phyloP scores from a whole-genome alignment of 2,888 invertebrate genomes.

The Drosophila setosimentum region DNA sequence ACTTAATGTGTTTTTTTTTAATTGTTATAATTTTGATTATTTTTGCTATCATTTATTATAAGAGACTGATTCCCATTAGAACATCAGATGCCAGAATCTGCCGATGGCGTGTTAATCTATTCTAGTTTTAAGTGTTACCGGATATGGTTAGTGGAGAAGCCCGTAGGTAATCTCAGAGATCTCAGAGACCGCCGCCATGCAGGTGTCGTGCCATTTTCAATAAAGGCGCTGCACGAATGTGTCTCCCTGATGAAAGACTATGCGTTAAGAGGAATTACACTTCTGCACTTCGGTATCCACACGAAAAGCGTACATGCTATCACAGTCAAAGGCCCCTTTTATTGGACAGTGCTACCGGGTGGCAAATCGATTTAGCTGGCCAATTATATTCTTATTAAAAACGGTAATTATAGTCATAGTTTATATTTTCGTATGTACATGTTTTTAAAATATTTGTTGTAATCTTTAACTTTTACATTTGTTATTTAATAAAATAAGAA shows the following conservation, averaged over 20 bases:
- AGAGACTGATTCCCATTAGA: neutral
- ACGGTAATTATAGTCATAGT: slow-evolving; percentile 5
- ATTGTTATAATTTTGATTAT: too few species aligned
- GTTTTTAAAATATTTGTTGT: slow-evolving; percentile 10
- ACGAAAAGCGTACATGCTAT: slow-evolving; percentile 48
- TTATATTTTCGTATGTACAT: slow-evolving; percentile 44
- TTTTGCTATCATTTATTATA: too few species aligned
- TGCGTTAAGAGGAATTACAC: slow-evolving; percentile 50
- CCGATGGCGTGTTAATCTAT: slow-evolving; percentile 4
- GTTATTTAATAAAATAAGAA: slow-evolving; percentile 11
- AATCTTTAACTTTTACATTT: slow-evolving; percentile 17
- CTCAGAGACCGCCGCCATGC: slow-evolving; percentile 43
- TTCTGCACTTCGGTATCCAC: slow-evolving; percentile 59
- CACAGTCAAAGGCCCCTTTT: neutral
- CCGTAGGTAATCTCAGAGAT: slow-evolving; percentile 33
- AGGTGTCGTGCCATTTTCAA: slow-evolving; percentile 54
- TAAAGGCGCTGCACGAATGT: slow-evolving; percentile 60
- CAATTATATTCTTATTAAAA: neutral
- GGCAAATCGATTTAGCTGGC: neutral
- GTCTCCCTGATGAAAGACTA: slow-evolving; percentile 22
- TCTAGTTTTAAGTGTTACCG: slow-evolving; percentile 4
- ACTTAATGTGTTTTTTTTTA: too few species aligned
- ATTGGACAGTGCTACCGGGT: neutral
- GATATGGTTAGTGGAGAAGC: slow-evolving; percentile 1
- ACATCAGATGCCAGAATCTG: neutral